Conservation (phyloP, 1,140 invertebrate genomes). For the Notospermus geniculatus region DNA sequence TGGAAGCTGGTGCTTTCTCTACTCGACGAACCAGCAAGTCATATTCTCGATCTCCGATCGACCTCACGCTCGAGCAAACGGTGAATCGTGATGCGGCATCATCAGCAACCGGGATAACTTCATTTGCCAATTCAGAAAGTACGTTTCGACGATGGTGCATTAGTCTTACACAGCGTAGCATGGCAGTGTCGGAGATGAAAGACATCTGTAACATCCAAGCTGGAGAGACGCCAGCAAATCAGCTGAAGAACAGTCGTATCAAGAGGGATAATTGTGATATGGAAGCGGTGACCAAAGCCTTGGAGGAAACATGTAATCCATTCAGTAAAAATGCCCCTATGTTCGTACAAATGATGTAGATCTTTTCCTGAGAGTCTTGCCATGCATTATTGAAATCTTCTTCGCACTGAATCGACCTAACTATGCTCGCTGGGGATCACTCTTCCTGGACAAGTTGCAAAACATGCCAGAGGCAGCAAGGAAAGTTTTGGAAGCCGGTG, state of each 20-base stretch:
- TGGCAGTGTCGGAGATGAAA: constrained; percentile 6
- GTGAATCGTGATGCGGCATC: constrained; percentile 5
- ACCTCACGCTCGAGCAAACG: constrained; percentile 10
- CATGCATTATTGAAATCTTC: constrained; percentile 2
- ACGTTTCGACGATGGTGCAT: constrained; percentile 2
- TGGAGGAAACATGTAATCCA: constrained; percentile 6
- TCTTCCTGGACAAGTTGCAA: constrained; percentile 3
- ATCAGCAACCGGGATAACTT: constrained; percentile 5
- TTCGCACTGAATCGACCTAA: constrained; percentile 6
- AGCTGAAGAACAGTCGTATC: neutral
- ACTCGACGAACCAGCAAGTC: constrained; percentile 9
- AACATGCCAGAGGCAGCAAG: neutral
- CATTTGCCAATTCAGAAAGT: neutral
- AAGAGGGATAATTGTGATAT: neutral
- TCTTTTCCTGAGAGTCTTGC: constrained; percentile 5
- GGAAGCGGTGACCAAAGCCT: neutral
- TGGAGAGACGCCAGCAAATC: constrained; percentile 2
- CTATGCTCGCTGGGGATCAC: constrained; percentile 5
- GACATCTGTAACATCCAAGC: neutral
- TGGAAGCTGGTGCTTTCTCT: constrained; percentile 1
- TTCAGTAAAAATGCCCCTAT: too few relatives aligned
- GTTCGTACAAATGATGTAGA: constrained; percentile 6
- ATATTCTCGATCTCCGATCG: neutral
- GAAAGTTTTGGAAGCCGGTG: constrained; percentile 4
- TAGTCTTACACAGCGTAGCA: constrained; percentile 3